phyloP scores from a whole-genome alignment of 2,888 invertebrate genomes.

The Stegophylla sp. region DNA sequence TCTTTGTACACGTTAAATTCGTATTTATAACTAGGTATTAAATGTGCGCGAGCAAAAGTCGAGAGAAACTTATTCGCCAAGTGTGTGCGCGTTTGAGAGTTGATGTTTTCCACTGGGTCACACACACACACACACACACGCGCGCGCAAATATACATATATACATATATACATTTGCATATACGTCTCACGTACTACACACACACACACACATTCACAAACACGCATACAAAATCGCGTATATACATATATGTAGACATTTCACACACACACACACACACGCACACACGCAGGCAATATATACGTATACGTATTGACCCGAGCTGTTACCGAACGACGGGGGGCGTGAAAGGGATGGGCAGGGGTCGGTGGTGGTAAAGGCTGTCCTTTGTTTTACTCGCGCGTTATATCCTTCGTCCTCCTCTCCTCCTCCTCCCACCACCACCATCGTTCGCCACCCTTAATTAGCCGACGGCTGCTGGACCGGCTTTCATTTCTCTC shows the following conservation, averaged over 20 bases:
- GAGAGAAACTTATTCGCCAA: neutral
- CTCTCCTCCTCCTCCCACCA: neutral
- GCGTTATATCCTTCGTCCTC: neutral
- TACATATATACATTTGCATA: no score
- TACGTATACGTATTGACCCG: neutral
- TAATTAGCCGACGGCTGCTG: conserved; percentile 54
- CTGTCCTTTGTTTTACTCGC: conserved; percentile 46
- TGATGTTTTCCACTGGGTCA: neutral
- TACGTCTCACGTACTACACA: no score
- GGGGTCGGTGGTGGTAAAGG: conserved; percentile 5
- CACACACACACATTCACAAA: neutral
- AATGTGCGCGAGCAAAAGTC: neutral
- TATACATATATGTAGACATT: no score
- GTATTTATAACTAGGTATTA: no score
- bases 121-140: neutral
- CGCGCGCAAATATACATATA: neutral
- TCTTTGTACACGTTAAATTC: no score
- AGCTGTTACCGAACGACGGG: neutral
- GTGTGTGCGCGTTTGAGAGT: neutral
- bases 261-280: neutral
- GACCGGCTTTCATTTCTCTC: conserved; percentile 41
- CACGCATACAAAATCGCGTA: no score
- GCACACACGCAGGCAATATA: neutral
- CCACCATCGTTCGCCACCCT: conserved; percentile 26
- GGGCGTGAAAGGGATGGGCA: neutral